A percentile compares a stretch with the other conserved stretches of the same genome.
Evolutionary conservation across 2,797 vertebrate species (phyloP).

Genomic region (Loriculus beryllinus): DNA sequence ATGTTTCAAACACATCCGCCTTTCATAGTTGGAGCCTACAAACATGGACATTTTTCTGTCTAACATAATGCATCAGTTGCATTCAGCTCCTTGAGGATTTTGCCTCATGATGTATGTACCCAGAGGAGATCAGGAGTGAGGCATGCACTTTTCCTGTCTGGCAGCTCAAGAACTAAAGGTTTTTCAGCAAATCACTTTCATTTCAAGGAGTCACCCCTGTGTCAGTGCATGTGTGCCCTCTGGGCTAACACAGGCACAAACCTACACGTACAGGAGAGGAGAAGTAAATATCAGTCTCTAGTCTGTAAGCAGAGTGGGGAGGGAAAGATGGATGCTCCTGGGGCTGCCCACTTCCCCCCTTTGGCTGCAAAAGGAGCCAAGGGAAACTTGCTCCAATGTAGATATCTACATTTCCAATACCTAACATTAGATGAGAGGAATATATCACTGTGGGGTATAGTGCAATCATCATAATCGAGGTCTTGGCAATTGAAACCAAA

Average conservation of each 20-base stretch:
- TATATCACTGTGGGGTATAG: background rate
- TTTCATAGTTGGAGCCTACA: background rate
- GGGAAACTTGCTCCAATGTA: background rate
- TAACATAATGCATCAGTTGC: background rate
- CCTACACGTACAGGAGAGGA: background rate
- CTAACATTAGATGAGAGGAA: background rate
- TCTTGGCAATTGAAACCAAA: background rate
- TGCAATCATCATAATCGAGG: background rate
- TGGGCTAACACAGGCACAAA: background rate
- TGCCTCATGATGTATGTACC: background rate
- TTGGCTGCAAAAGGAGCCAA: background rate
- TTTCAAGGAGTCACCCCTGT: background rate
- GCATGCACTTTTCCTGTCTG: background rate
- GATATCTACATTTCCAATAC: background rate
- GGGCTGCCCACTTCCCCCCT: background rate
- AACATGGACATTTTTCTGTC: background rate
- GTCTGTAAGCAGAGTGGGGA: background rate
- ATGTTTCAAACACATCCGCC: background rate
- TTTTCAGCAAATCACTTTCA: background rate
- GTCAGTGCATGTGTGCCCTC: accelerated
- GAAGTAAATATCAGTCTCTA: background rate
- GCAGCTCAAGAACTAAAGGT: background rate
- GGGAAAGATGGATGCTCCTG: background rate
- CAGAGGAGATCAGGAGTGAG: background rate
- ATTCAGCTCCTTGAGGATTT: background rate